Evolutionary conservation across 2,888 invertebrate species (phyloP), one percentile per base, ranked within the genome.

Genomic region (Elysia crispata): DNA sequence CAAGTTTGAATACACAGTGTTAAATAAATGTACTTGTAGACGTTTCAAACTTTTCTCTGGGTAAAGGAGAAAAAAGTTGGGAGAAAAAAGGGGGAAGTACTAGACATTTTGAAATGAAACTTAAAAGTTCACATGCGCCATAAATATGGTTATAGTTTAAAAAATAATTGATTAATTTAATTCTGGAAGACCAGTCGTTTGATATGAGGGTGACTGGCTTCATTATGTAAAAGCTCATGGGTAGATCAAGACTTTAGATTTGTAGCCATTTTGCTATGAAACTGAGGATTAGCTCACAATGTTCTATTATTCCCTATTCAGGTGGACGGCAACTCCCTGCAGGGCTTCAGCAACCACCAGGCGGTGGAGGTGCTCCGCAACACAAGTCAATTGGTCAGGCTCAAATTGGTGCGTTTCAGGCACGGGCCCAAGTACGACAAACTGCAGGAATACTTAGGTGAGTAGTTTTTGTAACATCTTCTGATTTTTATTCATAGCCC

Each of bases 261-360:
- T 54, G 13, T 54, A 18, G 54, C 13, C 54, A 54, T 15, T 18
- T 15, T 54, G 54, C 13, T 18, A 54, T 54, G 54, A n/a, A 23
- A 25, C 23, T 23, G 64, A 11, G 11, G 11, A 11, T 64, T 25
- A 64, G 11, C 64, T 64, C 8, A 15, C 30, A n/a, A 13, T 30
- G 15, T 67, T 67, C 8, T 81, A 77, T 77, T 84, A 31, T 82
- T 83, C 50, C 30, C 5, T 41, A 11, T 86, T 5, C 85, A 94
- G 94, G 94, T 96, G 78, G 98, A 99, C 93, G 97, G 97, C 28
- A 96, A 95, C 87, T 96, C 97, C 28, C 94, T 99, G 83, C 97
- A 98, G 91, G 98, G 98, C 85, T 97, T 97, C 92, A 97, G 97
- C 77, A 99, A 99, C 93, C 97, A 98, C 90, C 96, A 99, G 89